These are phyloP conservation scores for Mycogona germanica DNA, from an alignment of 2,888 invertebrate species.

Conservation along the genomic window DNA sequence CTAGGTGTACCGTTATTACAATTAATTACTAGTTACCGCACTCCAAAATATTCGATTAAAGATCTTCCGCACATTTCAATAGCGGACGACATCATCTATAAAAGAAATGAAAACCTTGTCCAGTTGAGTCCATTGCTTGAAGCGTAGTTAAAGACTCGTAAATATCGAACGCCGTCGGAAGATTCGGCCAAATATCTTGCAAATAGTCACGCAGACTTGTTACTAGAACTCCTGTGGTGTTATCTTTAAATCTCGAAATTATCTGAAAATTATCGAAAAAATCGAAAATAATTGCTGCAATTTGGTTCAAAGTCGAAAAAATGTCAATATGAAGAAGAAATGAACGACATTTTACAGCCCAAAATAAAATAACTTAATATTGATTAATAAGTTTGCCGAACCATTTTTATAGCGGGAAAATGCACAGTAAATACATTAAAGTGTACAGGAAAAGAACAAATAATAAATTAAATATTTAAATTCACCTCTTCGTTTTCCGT, in stretches of 20 bases:
- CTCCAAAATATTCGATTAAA: not conserved
- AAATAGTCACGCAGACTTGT: slow-evolving; percentile 29
- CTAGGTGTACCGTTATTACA: too few species aligned
- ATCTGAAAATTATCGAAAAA: slow-evolving; percentile 2
- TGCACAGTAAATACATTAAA: too few species aligned
- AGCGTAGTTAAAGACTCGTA: slow-evolving; percentile 27
- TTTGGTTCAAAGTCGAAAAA: slow-evolving; percentile 18
- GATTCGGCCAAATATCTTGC: slow-evolving; percentile 28
- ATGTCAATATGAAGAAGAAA: too few species aligned
- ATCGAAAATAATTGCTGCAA: slow-evolving; percentile 20
- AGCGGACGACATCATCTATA: not conserved
- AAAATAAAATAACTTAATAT: too few species aligned
- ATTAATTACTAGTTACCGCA: too few species aligned
- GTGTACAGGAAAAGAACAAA: too few species aligned
- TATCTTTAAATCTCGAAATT: slow-evolving; percentile 21
- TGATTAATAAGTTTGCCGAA: too few species aligned
- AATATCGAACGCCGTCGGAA: slow-evolving; percentile 26
- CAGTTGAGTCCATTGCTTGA: not conserved
- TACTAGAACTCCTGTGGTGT: slow-evolving; percentile 27
- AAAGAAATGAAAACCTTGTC: not conserved
- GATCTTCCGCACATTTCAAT: not conserved
- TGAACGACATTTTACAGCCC: too few species aligned
- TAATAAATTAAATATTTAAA: too few species aligned
- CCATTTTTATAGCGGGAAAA: too few species aligned
- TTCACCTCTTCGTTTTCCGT: slow-evolving; percentile 28